phyloP scores from a whole-genome alignment of 2,888 invertebrate genomes.

The Eupithecia subumbrata region DNA sequence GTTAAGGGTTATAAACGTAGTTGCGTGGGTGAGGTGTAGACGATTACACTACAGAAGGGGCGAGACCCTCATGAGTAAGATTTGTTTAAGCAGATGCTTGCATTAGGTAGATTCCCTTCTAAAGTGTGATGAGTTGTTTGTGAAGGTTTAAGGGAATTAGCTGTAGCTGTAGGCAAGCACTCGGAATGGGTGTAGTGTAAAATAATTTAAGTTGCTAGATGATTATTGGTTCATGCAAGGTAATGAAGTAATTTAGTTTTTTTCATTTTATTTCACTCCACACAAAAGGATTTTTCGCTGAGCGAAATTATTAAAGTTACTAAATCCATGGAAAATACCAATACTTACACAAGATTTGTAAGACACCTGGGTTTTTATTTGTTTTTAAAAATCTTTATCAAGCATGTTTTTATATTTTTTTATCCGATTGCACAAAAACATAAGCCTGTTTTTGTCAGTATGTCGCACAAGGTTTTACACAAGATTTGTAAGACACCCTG shows the following conservation, averaged over 20 bases:
- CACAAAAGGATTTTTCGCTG: too few relatives aligned
- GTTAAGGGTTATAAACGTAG: slow-evolving; percentile 24
- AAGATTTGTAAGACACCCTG: background rate
- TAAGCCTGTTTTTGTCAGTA: background rate
- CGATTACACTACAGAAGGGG: slow-evolving; percentile 11
- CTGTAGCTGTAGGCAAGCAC: background rate
- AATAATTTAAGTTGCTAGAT: background rate
- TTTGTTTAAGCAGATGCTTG: slow-evolving; percentile 37
- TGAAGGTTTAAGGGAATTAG: background rate
- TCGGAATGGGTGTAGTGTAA: background rate
- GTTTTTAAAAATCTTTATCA: background rate
- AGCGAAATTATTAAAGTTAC: too few relatives aligned
- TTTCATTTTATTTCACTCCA: too few relatives aligned
- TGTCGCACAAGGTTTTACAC: background rate
- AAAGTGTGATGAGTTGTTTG: background rate
- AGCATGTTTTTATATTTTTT: too few relatives aligned
- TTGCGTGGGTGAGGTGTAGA: slow-evolving; percentile 17
- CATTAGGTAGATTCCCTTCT: slow-evolving; percentile 16
- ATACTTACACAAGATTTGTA: background rate
- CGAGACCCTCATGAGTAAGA: slow-evolving; percentile 23
- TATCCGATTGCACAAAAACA: background rate
- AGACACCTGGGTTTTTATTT: background rate
- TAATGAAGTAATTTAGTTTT: too few relatives aligned
- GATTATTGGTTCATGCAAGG: background rate
- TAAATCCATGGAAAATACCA: too few relatives aligned